Evolutionary conservation across 1,140 invertebrate genomes (phyloP).

Genomic region (Elysia chlorotica): DNA sequence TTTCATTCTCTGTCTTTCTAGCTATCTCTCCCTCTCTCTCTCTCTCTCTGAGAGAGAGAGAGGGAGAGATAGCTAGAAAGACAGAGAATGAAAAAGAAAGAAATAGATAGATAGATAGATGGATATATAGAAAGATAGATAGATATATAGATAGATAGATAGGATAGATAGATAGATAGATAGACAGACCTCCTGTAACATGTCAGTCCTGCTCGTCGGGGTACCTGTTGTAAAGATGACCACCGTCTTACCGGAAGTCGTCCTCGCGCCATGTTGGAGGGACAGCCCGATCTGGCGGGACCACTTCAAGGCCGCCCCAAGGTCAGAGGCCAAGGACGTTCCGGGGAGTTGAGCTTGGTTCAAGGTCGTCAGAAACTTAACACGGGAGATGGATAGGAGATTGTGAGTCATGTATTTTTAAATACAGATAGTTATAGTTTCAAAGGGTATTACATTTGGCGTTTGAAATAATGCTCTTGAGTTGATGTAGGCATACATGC

Average conservation of each 20-base stretch:
- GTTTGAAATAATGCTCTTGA: too few species aligned
- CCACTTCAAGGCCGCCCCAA: not conserved
- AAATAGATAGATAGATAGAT: not conserved
- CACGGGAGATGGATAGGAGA: too few species aligned
- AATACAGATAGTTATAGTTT: too few species aligned
- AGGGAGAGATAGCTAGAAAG: not conserved
- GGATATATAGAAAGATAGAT: too few species aligned
- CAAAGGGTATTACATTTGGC: too few species aligned
- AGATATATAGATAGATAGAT: too few species aligned
- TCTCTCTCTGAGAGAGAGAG: not conserved
- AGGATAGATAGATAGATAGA: not conserved
- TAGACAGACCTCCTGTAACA: not conserved
- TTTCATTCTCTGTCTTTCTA: not conserved
- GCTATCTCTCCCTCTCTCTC: not conserved
- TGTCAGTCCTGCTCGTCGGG: not conserved
- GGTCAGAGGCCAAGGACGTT: too few species aligned
- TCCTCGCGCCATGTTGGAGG: not conserved
- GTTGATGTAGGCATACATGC: too few species aligned
- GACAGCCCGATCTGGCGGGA: not conserved
- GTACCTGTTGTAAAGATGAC: not conserved
- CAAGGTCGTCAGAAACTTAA: too few species aligned
- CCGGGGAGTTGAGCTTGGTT: too few species aligned
- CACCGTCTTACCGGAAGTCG: not conserved
- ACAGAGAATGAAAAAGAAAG: not conserved
- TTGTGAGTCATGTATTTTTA: too few species aligned